Evolutionary conservation across 2,113 vertebrate genomes (phyloP).

Genomic region (Podarcis cretensis): DNA sequence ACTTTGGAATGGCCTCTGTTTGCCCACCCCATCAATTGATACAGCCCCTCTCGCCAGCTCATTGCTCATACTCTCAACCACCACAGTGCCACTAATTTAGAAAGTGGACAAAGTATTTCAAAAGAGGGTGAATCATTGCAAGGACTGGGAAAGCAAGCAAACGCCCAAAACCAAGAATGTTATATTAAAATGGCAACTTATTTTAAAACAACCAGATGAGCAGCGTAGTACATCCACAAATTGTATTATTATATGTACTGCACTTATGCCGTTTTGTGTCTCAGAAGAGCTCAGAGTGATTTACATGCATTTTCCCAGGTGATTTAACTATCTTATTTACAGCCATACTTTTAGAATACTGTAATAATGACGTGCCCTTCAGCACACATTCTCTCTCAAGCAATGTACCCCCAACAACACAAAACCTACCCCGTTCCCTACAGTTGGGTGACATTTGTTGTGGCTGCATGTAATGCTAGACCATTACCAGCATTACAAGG

Average conservation of each 20-base stretch:
- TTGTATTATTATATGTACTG: not conserved
- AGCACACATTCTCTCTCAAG: not conserved
- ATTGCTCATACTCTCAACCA: no score
- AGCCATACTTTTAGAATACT: not conserved
- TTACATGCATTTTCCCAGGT: not conserved
- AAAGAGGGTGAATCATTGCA: no score
- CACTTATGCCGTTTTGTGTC: not conserved
- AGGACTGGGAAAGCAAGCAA: not conserved
- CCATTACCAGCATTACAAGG: not conserved
- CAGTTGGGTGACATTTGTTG: no score
- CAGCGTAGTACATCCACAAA: not conserved
- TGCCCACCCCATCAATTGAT: not conserved
- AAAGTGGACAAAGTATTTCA: not conserved
- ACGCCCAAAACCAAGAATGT: not conserved
- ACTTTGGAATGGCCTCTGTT: not conserved
- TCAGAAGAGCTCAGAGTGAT: not conserved
- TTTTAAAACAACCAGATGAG: not conserved
- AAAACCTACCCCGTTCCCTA: not conserved
- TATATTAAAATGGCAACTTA: not conserved
- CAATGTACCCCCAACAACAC: not conserved
- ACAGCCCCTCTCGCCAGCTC: not conserved
- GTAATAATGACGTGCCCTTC: not conserved
- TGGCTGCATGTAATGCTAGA: not conserved
- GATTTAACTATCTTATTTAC: no score
- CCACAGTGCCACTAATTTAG: not conserved